These are phyloP conservation scores for Drosophila sturtevanti DNA, from an alignment of 1,140 invertebrate genomes.

Conservation along the genomic window DNA sequence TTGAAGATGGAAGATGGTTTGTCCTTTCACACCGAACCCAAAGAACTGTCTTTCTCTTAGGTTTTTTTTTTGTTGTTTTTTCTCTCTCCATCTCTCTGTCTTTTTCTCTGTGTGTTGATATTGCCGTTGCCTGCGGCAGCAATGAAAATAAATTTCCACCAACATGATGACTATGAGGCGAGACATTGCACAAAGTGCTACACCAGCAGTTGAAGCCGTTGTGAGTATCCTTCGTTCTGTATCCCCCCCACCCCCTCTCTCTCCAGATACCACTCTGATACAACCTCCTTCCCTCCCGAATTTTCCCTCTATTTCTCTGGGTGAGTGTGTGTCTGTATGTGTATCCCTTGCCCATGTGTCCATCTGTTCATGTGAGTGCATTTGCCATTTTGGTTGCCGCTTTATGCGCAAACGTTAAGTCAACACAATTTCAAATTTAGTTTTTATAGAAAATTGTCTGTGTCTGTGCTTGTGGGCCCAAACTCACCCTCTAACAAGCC, in stretches of 20 bases:
- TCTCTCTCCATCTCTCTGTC: background rate
- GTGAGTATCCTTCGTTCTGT: slow-evolving; percentile 13
- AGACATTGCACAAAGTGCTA: slow-evolving; percentile 77
- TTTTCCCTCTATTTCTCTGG: background rate
- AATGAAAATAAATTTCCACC: slow-evolving; percentile 79
- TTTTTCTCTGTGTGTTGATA: slow-evolving; percentile 36
- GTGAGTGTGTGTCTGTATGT: slow-evolving; percentile 1
- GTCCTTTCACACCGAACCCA: background rate
- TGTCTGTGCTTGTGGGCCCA: slow-evolving; percentile 21
- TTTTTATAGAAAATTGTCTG: slow-evolving; percentile 76
- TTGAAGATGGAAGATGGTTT: slow-evolving; percentile 2
- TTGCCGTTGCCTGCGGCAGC: slow-evolving; percentile 71
- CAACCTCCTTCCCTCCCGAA: background rate
- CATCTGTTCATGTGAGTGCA: slow-evolving; percentile 65
- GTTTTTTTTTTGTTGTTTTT: slow-evolving; percentile 3
- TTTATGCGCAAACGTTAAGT: slow-evolving; percentile 77
- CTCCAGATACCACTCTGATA: no score
- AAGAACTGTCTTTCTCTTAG: slow-evolving; percentile 3
- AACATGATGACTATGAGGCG: slow-evolving; percentile 78
- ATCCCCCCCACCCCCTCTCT: background rate
- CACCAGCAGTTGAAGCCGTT: slow-evolving; percentile 31
- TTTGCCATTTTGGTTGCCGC: slow-evolving; percentile 70
- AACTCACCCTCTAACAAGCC: background rate
- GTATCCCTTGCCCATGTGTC: slow-evolving; percentile 52
- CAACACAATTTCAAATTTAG: slow-evolving; percentile 80